These are phyloP conservation scores for Triops longicaudatus DNA, from an alignment of 1,140 invertebrate species.

Conservation along the genomic window DNA sequence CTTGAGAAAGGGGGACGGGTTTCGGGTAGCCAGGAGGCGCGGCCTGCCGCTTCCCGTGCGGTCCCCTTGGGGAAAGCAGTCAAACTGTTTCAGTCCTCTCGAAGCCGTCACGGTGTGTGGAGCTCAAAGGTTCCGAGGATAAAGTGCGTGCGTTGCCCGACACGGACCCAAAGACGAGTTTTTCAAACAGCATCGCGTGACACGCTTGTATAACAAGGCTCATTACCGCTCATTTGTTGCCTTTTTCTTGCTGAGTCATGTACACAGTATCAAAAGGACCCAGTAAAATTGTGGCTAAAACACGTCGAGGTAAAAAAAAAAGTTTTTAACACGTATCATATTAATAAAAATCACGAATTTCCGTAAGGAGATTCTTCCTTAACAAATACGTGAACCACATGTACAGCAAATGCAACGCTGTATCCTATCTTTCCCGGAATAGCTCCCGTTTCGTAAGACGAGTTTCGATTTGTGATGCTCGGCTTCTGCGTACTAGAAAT, in stretches of 20 bases:
- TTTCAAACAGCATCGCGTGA: neutral
- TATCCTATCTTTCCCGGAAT: neutral
- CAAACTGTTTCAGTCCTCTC: neutral
- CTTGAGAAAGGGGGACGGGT: neutral
- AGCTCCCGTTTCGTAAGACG: neutral
- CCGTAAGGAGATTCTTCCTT: too few species aligned
- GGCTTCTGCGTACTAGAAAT: neutral
- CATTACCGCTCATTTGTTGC: constrained; percentile 29
- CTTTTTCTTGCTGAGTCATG: constrained; percentile 43
- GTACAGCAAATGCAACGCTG: neutral
- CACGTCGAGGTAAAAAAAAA: constrained; percentile 56
- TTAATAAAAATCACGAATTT: too few species aligned
- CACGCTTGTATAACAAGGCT: neutral
- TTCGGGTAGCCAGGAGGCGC: neutral
- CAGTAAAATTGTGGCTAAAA: constrained; percentile 76
- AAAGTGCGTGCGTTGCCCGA: neutral
- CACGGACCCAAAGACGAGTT: neutral
- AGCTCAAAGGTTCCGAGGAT: neutral
- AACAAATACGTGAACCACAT: too few species aligned
- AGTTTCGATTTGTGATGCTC: neutral
- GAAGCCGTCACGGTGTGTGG: neutral
- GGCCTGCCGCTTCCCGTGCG: neutral
- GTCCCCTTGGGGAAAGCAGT: neutral
- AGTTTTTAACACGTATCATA: neutral
- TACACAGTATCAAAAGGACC: constrained; percentile 75